Percentiles rank a stretch among this genome's conserved stretches.
Conservation (phyloP, 2,888 invertebrate genomes). For the Netelia melanura region DNA sequence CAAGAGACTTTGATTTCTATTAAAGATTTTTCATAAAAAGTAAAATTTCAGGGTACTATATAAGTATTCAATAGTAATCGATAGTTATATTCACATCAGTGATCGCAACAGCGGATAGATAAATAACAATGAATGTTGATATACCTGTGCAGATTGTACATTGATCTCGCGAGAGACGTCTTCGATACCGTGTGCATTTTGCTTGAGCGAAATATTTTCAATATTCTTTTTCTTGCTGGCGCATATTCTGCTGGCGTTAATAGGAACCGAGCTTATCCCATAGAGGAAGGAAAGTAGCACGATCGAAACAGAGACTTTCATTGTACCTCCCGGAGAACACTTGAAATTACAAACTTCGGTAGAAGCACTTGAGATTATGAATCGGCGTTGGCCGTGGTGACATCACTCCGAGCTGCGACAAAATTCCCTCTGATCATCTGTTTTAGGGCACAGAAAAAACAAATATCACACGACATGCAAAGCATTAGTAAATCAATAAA, state of each 20-base stretch:
- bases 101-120: background rate
- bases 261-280: conserved; percentile 74
- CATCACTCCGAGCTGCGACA: conserved; percentile 64
- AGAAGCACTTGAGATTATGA: conserved; percentile 75
- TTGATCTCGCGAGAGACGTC: conserved; percentile 74
- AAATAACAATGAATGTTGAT: conserved; percentile 27
- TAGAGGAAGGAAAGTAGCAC: conserved; percentile 75
- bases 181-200: conserved; percentile 74
- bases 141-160: conserved; percentile 73
- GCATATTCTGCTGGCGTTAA: conserved; percentile 78
- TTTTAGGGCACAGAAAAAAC: conserved; percentile 32
- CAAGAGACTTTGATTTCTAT: no score
- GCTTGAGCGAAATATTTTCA: conserved; percentile 74
- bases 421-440: conserved; percentile 49
- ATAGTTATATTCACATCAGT: no score
- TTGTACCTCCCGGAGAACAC: conserved; percentile 77
- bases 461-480: background rate
- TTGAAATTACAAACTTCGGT: conserved; percentile 78
- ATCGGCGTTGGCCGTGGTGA: conserved; percentile 76
- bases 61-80: no score
- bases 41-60: no score
- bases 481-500: background rate
- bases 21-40: no score
- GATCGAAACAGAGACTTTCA: conserved; percentile 80
- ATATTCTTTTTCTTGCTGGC: conserved; percentile 77